Percentiles rank a stretch among this genome's conserved stretches.
These are phyloP conservation scores for Campylorhamphus procurvoides DNA, from an alignment of 2,113 vertebrate genomes.

Conservation along the genomic window DNA sequence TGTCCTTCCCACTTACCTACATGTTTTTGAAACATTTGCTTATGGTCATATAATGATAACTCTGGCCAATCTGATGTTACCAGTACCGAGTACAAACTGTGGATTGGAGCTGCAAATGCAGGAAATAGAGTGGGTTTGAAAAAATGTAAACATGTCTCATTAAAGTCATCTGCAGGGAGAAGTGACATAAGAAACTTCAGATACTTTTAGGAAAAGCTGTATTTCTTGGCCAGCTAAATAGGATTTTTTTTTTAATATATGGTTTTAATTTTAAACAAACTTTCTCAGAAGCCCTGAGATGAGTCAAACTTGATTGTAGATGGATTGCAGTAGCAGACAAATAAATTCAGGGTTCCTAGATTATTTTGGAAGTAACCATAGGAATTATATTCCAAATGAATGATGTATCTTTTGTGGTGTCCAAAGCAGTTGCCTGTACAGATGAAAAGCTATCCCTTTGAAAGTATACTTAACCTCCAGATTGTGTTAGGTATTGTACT, in stretches of 20 bases:
- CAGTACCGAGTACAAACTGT: neutral
- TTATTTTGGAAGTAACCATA: neutral
- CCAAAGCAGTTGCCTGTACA: neutral
- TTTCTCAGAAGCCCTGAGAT: neutral
- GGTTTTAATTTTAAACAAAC: neutral
- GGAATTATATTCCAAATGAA: neutral
- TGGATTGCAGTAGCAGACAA: neutral
- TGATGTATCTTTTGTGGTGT: neutral
- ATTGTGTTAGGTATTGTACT: neutral
- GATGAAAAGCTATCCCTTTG: neutral
- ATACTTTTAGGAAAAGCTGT: neutral
- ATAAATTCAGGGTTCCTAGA: neutral
- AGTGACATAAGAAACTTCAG: neutral
- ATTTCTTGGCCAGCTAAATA: neutral
- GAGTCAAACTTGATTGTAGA: neutral
- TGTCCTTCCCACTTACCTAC: neutral
- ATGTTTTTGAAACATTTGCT: neutral
- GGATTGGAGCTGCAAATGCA: neutral
- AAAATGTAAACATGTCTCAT: neutral
- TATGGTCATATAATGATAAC: neutral
- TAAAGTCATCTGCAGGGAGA: neutral
- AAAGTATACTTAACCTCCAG: neutral
- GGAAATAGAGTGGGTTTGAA: neutral
- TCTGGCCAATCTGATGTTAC: neutral
- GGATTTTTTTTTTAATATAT: neutral